Base-by-base conservation (phyloP, 2,113 vertebrate genomes). In the Callipepla californica region DNA sequence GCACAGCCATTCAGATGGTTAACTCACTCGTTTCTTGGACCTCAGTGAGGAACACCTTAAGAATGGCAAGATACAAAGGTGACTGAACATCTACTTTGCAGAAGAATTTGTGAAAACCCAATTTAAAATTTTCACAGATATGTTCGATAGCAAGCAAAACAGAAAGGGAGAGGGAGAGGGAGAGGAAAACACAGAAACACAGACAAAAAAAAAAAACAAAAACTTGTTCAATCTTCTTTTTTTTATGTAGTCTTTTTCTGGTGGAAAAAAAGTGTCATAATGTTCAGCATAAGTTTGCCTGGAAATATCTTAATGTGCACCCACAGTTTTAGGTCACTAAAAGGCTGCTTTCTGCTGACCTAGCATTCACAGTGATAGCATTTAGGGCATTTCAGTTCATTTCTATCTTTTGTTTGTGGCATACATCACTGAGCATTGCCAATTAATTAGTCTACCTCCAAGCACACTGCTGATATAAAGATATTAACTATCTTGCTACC, bases 261-360 rank as follows among this genome's bases (percentile, higher is more conserved):
- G 4, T 5, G 4, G 3, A 2, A 45, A 75, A 28, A 14, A 13
- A 30, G 15, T 22, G 1, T 5, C 28, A 5, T 38, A 51, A 51
- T 45, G 10, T 40, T 5, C 15, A 42, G 5, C 4, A 8, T 76
- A 19, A 68, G 16, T 78, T 74, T 75, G 6, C 10, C 51, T 67
- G 34, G 21, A 77, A 89, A 77, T 18, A 9, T 48, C 28, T 50
- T 78, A 22, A 84, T 47, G 45, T 48, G 23, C 42, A 57, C 20
- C 2, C 40, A 26, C 3, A 21, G 11, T 59, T 86, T 61, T 75
- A 68, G 19, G 28, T 79, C 34, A 65, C 40, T 67, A 20, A 32
- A 72, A 90, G 50, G 7, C 3, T 85, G 11, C 32, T 23, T 23
- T 48, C 11, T 74, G 38, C 6, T 62, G 30, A 38, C n/a, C 18